Base-by-base conservation (phyloP, 2,797 vertebrate genomes). In the Erpetoichthys calabaricus region DNA sequence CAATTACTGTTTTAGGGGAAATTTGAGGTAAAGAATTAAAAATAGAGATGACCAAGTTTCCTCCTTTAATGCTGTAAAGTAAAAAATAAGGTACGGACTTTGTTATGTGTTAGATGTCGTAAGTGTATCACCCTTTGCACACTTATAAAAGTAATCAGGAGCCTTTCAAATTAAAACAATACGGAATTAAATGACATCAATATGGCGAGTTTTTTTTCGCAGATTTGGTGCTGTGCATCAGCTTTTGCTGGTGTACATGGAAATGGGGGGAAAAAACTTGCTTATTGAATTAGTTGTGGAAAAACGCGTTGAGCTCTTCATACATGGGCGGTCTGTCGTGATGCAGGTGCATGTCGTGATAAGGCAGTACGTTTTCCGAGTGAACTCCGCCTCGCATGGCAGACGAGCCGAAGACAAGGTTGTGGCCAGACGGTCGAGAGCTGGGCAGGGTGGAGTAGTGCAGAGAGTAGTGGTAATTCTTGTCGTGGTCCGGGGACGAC, bases 381-480 rank as follows among this genome's bases (percentile, higher is more conserved):
- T 92, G 91, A 70, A 88, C 87, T 64, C 85, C 89, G 62, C 85
- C 78, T 72, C 93, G 91, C 78, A 87, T 78, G 54, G 87, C 92
- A 42, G 91, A 76, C 42, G 92, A 83, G 45, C 90, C 89, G 63
- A 90, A 94, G 8, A 88, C 75, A 66, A 95, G 59, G 68, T 86
- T 81, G 65, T 90, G 91, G 4, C 84, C 76, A 44, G 80, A 44
- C 62, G 88, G 76, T 51, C 92, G 86, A 69, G 92, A 86, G 53
- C 84, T 80, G 47, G 90, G 85, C 76, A 91, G 81, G 69, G 86
- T 83, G 66, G 91, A 86, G 81, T 95, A 98, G 84, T 97, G 93
- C 91, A 97, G 92, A 90, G 94, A 94, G 76, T 95, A 98, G 64
- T 94, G 93, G 73, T 94, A 98, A 81, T 88, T 90, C 79, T 93